These are phyloP conservation scores for Prolemur simus DNA, from an alignment of 2,113 vertebrate genomes.

Conservation along the genomic window DNA sequence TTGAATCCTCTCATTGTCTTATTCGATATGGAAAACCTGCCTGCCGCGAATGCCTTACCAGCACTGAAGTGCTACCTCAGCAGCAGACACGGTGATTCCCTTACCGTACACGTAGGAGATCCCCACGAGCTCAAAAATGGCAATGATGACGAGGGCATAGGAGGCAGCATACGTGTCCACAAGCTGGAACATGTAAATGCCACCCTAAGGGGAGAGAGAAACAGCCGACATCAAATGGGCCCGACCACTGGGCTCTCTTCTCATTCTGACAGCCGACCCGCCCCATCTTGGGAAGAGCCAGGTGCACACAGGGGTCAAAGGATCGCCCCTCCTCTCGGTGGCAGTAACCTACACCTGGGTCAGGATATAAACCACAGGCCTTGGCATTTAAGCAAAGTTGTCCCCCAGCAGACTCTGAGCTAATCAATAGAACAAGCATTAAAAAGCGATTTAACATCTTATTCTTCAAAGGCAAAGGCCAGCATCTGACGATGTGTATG, in stretches of 20 bases:
- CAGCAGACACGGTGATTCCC: neutral
- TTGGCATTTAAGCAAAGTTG: neutral
- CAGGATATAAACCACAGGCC: neutral
- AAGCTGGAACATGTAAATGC: constrained; percentile 94
- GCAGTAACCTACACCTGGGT: neutral
- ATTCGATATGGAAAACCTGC: neutral
- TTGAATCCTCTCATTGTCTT: neutral
- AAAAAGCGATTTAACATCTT: neutral
- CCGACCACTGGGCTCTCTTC: neutral
- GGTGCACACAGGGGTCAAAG: neutral
- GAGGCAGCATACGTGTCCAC: constrained; percentile 93
- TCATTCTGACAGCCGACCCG: neutral
- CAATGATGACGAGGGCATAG: constrained; percentile 93
- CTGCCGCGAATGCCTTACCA: rapidly evolving
- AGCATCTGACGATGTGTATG: neutral
- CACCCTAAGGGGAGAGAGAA: constrained; percentile 83
- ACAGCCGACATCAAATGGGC: neutral
- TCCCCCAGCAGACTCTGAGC: neutral
- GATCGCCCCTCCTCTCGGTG: too few species aligned
- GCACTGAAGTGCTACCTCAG: neutral
- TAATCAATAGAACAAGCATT: neutral
- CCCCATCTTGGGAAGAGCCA: neutral
- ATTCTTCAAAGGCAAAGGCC: neutral
- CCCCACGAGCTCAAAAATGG: constrained; percentile 92
- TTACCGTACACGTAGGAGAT: constrained; percentile 93